Percentiles rank a stretch among this genome's conserved stretches.
These are phyloP conservation scores for Sylvia borin DNA, from an alignment of 2,797 vertebrate species.

Conservation along the genomic window DNA sequence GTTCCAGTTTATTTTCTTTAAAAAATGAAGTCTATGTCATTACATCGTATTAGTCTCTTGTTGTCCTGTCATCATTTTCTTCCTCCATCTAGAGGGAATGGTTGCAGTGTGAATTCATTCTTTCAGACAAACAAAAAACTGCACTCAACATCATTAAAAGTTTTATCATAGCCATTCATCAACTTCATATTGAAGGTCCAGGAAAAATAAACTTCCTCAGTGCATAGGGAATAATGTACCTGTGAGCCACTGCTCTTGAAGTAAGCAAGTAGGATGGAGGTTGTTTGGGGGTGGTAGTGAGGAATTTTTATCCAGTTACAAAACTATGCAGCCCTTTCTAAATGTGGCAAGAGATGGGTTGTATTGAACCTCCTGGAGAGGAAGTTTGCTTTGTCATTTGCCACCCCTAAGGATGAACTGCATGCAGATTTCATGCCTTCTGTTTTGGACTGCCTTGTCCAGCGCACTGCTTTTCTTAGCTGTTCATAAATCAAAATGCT, in stretches of 20 bases:
- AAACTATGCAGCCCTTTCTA: neutral
- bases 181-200: neutral
- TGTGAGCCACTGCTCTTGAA: neutral
- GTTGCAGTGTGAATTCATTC: neutral
- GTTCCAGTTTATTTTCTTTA: neutral
- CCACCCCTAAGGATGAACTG: neutral
- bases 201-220: neutral
- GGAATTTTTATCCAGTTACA: neutral
- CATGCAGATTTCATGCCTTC: neutral
- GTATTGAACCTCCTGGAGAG: neutral
- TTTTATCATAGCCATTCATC: neutral
- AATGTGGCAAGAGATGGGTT: neutral
- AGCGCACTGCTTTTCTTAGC: neutral
- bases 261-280: neutral
- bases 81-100: neutral
- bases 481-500: neutral
- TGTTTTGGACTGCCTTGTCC: neutral
- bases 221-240: rapidly evolving
- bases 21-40: neutral
- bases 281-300: neutral
- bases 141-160: neutral
- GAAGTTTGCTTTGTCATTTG: neutral
- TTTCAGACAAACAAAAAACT: neutral
- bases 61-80: neutral
- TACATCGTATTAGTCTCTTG: neutral